Evolutionary conservation across 2,888 invertebrate genomes (phyloP).

Genomic region (Drosophila lacicola): DNA sequence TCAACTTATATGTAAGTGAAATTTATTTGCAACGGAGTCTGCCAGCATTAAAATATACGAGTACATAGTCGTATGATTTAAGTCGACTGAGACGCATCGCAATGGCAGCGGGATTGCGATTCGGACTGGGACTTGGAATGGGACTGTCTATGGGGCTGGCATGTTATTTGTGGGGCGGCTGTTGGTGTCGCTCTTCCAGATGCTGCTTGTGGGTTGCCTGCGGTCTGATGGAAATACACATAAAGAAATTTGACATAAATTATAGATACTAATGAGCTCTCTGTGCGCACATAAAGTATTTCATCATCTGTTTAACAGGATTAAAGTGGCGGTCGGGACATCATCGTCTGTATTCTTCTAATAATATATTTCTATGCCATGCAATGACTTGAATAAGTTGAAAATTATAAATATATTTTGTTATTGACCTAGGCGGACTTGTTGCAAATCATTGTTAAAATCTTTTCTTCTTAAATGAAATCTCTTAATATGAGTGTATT

Average conservation of each 20-base stretch:
- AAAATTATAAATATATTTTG: background rate
- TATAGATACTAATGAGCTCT: constrained; percentile 78
- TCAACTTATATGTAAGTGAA: constrained; percentile 80
- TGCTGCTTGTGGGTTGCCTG: constrained; percentile 13
- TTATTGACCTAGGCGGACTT: too few relatives aligned
- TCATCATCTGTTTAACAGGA: constrained; percentile 41
- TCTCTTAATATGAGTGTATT: too few relatives aligned
- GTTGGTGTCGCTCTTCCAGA: constrained; percentile 20
- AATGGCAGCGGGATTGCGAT: background rate
- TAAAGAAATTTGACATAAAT: constrained; percentile 80
- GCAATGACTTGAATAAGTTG: background rate
- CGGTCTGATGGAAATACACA: constrained; percentile 59
- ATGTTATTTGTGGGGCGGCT: constrained; percentile 50
- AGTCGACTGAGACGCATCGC: constrained; percentile 45
- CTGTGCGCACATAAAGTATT: constrained; percentile 71
- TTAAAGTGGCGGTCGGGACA: background rate
- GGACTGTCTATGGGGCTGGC: background rate
- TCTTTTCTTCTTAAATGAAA: too few relatives aligned
- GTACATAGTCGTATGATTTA: constrained; percentile 67
- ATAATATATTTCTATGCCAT: constrained; percentile 45
- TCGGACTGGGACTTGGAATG: too few relatives aligned
- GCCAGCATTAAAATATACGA: constrained; percentile 24
- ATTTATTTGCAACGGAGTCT: constrained; percentile 76
- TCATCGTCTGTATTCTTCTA: constrained; percentile 8
- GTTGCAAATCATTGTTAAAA: too few relatives aligned